These are phyloP conservation scores for Tanytarsus gracilentus DNA, from an alignment of 2,888 invertebrate genomes.

Conservation along the genomic window DNA sequence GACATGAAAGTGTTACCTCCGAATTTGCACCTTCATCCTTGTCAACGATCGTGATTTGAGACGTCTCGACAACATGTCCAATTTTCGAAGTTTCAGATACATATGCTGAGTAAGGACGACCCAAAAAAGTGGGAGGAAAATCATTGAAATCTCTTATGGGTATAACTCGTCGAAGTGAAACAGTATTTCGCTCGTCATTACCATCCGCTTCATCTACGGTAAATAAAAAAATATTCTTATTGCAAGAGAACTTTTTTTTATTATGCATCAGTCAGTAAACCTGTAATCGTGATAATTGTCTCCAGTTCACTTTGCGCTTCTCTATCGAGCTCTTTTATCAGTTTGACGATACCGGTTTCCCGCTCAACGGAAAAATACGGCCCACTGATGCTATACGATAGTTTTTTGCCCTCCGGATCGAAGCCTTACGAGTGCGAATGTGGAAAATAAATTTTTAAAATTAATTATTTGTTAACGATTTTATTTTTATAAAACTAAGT, in stretches of 20 bases:
- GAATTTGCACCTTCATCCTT: constrained; percentile 65
- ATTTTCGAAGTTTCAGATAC: constrained; percentile 59
- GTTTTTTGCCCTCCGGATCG: constrained; percentile 64
- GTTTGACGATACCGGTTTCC: constrained; percentile 62
- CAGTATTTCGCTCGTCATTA: constrained; percentile 66
- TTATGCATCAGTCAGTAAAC: constrained; percentile 38
- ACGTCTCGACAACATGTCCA: constrained; percentile 51
- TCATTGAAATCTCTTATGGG: constrained; percentile 72
- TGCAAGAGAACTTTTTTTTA: not conserved
- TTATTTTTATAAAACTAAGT: too few relatives aligned
- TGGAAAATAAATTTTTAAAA: not conserved
- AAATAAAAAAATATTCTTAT: constrained; percentile 31
- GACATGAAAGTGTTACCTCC: constrained; percentile 57
- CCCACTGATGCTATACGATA: constrained; percentile 72
- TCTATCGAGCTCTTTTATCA: constrained; percentile 61
- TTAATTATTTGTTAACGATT: not conserved
- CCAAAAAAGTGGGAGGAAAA: constrained; percentile 64
- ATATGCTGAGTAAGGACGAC: constrained; percentile 62
- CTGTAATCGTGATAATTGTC: constrained; percentile 74
- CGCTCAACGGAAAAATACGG: constrained; percentile 72
- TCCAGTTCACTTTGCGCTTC: constrained; percentile 61
- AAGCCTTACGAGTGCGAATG: constrained; percentile 49
- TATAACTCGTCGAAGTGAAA: constrained; percentile 66
- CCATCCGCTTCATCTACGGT: constrained; percentile 60
- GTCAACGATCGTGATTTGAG: constrained; percentile 58